These are phyloP conservation scores for Bradysia coprophila DNA, from an alignment of 1,140 invertebrate species.

Conservation along the genomic window DNA sequence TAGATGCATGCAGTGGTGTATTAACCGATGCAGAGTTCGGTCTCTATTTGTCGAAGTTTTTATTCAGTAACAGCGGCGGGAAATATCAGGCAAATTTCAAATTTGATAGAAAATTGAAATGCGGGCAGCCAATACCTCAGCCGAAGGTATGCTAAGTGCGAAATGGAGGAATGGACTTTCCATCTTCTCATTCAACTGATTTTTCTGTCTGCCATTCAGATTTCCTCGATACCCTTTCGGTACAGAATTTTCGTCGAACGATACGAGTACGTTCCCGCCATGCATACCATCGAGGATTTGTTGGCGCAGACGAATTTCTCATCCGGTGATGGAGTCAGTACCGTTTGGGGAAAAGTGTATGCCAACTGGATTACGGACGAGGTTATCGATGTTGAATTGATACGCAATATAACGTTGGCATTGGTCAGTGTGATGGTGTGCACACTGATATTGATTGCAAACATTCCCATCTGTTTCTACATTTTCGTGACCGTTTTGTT, in stretches of 20 bases:
- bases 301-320: slow-evolving; percentile 32
- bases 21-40: slow-evolving; percentile 32
- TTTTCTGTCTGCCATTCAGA: no score
- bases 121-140: slow-evolving; percentile 33
- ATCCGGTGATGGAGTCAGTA: slow-evolving; percentile 31
- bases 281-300: slow-evolving; percentile 39
- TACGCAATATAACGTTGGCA: slow-evolving; percentile 60
- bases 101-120: slow-evolving; percentile 36
- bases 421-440: slow-evolving; percentile 64
- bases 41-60: slow-evolving; percentile 44
- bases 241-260: slow-evolving; percentile 35
- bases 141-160: no score
- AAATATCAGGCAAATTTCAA: slow-evolving; percentile 47
- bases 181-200: no score
- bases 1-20: no score
- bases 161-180: no score
- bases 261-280: slow-evolving; percentile 50
- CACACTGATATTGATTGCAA: slow-evolving; percentile 61
- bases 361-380: slow-evolving; percentile 61
- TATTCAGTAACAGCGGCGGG: slow-evolving; percentile 44
- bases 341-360: slow-evolving; percentile 49
- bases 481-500: slow-evolving; percentile 58
- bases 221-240: slow-evolving; percentile 39
- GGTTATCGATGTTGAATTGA: slow-evolving; percentile 53
- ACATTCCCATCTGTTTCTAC: slow-evolving; percentile 56